phyloP scores from a whole-genome alignment of 2,113 vertebrate species.

The Elaphurus davidianus region DNA sequence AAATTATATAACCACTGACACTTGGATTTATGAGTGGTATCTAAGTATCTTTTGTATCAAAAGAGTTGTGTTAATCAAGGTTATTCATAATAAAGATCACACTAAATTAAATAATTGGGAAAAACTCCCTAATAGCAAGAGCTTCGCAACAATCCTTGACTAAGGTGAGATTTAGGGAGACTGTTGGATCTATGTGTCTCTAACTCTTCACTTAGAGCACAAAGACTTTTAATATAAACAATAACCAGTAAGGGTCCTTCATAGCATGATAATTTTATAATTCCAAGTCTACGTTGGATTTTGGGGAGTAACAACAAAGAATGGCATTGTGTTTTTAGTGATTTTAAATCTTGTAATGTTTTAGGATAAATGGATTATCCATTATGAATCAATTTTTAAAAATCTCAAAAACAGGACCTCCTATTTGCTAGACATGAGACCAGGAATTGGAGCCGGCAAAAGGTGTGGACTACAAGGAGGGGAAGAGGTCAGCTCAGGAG shows the following conservation, averaged over 20 bases:
- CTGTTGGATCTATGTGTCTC: not conserved
- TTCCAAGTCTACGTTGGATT: not conserved
- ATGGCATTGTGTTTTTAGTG: not conserved
- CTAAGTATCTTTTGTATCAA: not conserved
- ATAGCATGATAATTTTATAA: not conserved
- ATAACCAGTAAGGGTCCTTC: not conserved
- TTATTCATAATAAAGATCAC: not conserved
- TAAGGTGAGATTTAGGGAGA: not conserved
- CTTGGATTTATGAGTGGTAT: not conserved
- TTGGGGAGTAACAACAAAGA: not conserved
- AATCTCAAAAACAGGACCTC: not conserved
- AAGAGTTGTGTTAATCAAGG: not conserved
- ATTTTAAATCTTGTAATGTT: not conserved
- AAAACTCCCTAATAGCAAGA: fast-evolving
- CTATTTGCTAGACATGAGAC: not conserved
- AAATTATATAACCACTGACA: not conserved
- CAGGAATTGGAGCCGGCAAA: not conserved
- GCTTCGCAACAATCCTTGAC: not conserved
- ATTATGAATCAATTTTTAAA: not conserved
- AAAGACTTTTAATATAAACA: not conserved
- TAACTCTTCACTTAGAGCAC: not conserved
- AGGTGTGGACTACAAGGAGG: fast-evolving
- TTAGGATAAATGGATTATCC: not conserved
- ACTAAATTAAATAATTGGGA: not conserved
- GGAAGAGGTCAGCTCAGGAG: not conserved